Evolutionary conservation across 2,797 vertebrate genomes (phyloP).

Genomic region (Psittacula derbiana): DNA sequence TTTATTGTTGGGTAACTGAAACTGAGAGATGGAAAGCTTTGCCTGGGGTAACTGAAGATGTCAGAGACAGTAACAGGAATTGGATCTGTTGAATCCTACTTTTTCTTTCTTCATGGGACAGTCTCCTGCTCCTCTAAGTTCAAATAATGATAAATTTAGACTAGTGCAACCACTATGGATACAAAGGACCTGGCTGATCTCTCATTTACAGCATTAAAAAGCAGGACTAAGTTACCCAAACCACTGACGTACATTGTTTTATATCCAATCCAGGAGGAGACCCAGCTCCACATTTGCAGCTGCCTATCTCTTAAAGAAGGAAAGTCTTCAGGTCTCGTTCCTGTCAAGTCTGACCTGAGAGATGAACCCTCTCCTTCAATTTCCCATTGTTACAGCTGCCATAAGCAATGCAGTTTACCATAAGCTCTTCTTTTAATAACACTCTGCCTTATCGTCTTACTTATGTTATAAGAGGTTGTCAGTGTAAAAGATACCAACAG

Average conservation of each 20-base stretch:
- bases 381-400: not conserved
- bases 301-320: not conserved
- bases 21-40: not conserved
- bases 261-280: not conserved
- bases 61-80: not conserved
- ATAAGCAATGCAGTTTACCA: not conserved
- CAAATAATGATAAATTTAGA: not conserved
- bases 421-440: not conserved
- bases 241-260: not conserved
- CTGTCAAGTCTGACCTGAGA: not conserved
- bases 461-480: not conserved
- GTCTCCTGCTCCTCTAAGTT: not conserved
- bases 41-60: not conserved
- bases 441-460: not conserved
- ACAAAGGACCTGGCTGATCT: not conserved
- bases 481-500: not conserved
- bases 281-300: not conserved
- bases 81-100: not conserved
- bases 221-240: not conserved
- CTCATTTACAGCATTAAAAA: not conserved
- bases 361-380: not conserved
- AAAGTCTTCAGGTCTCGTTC: not conserved
- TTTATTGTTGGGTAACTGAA: not conserved
- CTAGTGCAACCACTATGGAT: not conserved
- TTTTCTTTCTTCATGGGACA: not conserved